A percentile compares a stretch with the other conserved stretches of the same genome.
These are phyloP conservation scores for Hydrozoanthus gracilis DNA, from an alignment of 92 coral and sea anemone genomes.

Conservation along the genomic window DNA sequence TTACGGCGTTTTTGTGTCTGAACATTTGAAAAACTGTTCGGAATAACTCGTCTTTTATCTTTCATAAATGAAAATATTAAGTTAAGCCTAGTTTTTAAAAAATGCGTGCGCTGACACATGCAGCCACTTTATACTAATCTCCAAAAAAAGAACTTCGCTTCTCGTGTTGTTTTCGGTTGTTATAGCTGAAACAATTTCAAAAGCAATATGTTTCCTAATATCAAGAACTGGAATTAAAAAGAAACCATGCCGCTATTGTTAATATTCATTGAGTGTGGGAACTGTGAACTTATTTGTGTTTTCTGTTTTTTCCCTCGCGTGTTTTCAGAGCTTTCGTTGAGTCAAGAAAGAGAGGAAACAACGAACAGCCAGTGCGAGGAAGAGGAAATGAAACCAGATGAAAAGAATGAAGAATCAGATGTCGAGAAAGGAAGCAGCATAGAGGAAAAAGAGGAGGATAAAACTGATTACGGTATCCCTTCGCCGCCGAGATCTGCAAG, in stretches of 20 bases:
- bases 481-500: conserved; percentile 37
- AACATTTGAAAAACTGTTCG: neutral
- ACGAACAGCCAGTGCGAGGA: neutral
- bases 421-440: neutral
- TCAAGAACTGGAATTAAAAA: neutral
- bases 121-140: neutral
- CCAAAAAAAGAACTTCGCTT: neutral
- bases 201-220: conserved; percentile 13
- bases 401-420: neutral
- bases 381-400: conserved; percentile 8
- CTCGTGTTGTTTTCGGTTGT: neutral
- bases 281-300: neutral
- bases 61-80: neutral
- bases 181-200: neutral
- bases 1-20: neutral
- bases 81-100: neutral
- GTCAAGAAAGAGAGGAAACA: neutral
- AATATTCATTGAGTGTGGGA: neutral
- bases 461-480: conserved; percentile 24
- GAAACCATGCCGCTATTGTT: neutral
- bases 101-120: neutral
- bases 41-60: neutral
- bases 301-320: neutral
- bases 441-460: neutral
- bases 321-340: conserved; percentile 5